A percentile compares a stretch with the other conserved stretches of the same genome.
Conservation (phyloP, 2,888 invertebrate species). For the Heterodera filipjevi region DNA sequence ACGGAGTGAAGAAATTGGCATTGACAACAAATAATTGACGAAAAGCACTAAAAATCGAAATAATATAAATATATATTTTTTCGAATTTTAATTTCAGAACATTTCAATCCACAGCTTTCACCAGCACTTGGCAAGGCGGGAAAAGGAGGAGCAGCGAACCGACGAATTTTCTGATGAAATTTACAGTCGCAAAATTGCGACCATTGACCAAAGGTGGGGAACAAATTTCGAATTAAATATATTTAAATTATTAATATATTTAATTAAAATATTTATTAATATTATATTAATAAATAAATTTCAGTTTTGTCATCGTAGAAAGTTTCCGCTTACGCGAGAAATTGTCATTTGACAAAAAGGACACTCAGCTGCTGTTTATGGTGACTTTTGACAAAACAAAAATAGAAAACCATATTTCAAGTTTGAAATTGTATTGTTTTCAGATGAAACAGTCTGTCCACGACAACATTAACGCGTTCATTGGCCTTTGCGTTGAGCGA, state of each 20-base stretch:
- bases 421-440: conserved; percentile 32
- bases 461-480: conserved; percentile 61
- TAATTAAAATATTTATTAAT: neutral
- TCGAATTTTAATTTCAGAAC: conserved; percentile 41
- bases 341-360: conserved; percentile 53
- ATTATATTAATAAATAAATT: neutral
- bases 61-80: conserved; percentile 22
- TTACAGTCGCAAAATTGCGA: conserved; percentile 44
- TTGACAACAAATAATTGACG: no score
- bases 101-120: conserved; percentile 55
- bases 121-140: conserved; percentile 27
- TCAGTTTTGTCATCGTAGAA: conserved; percentile 48
- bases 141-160: neutral
- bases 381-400: conserved; percentile 31
- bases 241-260: neutral
- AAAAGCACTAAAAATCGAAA: no score
- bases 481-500: conserved; percentile 55
- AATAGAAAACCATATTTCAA: neutral
- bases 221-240: neutral
- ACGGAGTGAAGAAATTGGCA: neutral
- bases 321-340: conserved; percentile 51
- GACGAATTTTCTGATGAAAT: neutral
- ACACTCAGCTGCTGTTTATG: conserved; percentile 51
- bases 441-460: conserved; percentile 58
- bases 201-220: conserved; percentile 49